Base-by-base conservation (phyloP, 2,888 invertebrate species). In the Frankliniella fusca region DNA sequence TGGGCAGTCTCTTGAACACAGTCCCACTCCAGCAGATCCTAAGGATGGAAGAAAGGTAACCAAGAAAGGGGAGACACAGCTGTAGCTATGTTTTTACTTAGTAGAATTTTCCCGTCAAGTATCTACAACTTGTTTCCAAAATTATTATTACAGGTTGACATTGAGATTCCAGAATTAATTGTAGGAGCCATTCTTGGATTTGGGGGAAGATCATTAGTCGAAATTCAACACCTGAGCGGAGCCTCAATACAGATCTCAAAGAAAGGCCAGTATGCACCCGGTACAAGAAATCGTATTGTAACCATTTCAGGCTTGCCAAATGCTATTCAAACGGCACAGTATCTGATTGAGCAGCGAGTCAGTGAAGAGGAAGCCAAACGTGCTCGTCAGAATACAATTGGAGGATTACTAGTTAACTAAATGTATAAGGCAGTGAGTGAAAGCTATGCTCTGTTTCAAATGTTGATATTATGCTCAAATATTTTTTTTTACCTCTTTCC, bases 191-290 rank as follows among this genome's bases (percentile, higher is more conserved):
- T 99, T 87, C 92, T 98, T 89, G 98, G 95, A 88, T 97, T 97
- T 86, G 97, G 97, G 88, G 98, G 98, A 85, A 94, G 97, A 90
- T 95, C 97, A 89, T 93, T 98, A 88, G 95, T 97, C 87, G 98
- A 98, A 92, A 96, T 98, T 90, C 98, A 98, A 91, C 96, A 97
- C 91, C 92, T 94, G 90, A 97, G 97, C 88, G 97, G 97, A 89
- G 97, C 98, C 89, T 97, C 95, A 91, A 97, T 98, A 90, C 97
- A 98, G 91, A 98, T 98, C 90, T 97, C 97, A 86, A 98, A 98
- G 92, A 98, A 98, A 91, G 97, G 97, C 89, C 96, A 95, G 88
- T 98, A 96, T 91, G 96, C 97, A 87, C 97, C 98, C 85, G 97
- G 97, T 90, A 98, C 97, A 86, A 94, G 97, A 89, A 97, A 98